Evolutionary conservation across 92 coral and sea anemone species (phyloP), one percentile per base, ranked within the genome.

Genomic region (Metridium senile): DNA sequence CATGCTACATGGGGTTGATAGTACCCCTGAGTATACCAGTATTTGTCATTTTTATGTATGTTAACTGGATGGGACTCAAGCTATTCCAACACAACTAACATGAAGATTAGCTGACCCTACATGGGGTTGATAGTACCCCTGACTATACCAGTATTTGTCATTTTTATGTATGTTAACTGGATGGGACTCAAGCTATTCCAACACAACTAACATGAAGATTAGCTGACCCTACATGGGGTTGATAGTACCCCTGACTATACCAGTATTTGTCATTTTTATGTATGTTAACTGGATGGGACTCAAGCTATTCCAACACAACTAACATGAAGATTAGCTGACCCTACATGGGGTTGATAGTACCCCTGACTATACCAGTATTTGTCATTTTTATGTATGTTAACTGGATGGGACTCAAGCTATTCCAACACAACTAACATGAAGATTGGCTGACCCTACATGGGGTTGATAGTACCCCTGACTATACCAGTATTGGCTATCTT

Each of bases 61-160:
- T 91, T 46, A 92, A 96, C 83, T 96, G 99, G 99, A 86, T 96
- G 91, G 99, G 99, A 28, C 88, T 84, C 64, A 96, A 96, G 80
- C 79, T 92, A 32, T 96, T 96, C 67, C 76, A 88, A 54, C 99
- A 95, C 81, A 95, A 95, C 90, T 95, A 64, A 83, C 21, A 54
- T 54, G 8, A 39, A 4, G 49, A 39, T 13, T 39, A 39, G 49
- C 13, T 39, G 49, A 39, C 49, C 6, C 49, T 39, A 96, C 82
- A 89, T 89, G 87, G 99, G 97, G 9, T 89, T 96, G 51, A 82
- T 96, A 45, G 68, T 96, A 11, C 99, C 99, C 21, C 80, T 89
- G 9, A 84, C 88, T 10, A 83, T 92, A 22, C 99, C 99, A 10
- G 91, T 92, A 11, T 85, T 92, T 76, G 93, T 89, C n/a, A 74